Base-by-base conservation (phyloP, 2,888 invertebrate species). In the Oxyteleia sp. region DNA sequence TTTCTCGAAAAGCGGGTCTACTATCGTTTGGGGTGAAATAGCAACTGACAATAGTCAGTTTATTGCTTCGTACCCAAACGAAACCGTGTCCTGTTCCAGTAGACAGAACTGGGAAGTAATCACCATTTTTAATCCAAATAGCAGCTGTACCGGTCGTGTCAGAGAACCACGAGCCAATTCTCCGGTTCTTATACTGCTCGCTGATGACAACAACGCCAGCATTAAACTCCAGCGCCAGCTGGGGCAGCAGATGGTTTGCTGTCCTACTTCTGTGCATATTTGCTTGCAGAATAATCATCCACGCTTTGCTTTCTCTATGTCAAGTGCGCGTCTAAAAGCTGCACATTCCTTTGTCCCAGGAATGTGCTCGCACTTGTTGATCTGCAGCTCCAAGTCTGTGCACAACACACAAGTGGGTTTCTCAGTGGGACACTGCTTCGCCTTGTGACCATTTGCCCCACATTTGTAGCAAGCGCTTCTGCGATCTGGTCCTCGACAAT, bases 141-240 rank as follows among this genome's bases (percentile, higher is more conserved):
- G 76, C 86, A 11, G 82, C 76, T 10, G 79, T 83, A 7, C 68
- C 66, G 1, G 41, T 18, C 10, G 38, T 4, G 55, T 85, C 83
- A 0, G 63, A 13, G 47, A 41, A 63, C 86, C 86, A 86, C 13
- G 51, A 4, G 38, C 38, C 57, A 2, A 20, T 32, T 41, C n/a
- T 13, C 20, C 38, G 5, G 11, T 4, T 20, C n/a, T 2, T 15
- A 45, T 88, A 85, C 49, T 86, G 87, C n/a, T 88, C 87, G 49
- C 84, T 76, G 38, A 84, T 53, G n/a, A 87, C 23, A 4, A 84
- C 10, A 16, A 80, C 16, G 18, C 63, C 80, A 2, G 57, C 69
- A 10, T 57, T 23, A 5, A 64, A 68, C 63, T 59, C 61, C 8
- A 5, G 20, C 35, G 11, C 35, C 4, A 71, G 29, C 38, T 85